Evolutionary conservation across 2,888 invertebrate species (phyloP), one percentile per base, ranked within the genome.

Genomic region (Hanleya hanleyi): DNA sequence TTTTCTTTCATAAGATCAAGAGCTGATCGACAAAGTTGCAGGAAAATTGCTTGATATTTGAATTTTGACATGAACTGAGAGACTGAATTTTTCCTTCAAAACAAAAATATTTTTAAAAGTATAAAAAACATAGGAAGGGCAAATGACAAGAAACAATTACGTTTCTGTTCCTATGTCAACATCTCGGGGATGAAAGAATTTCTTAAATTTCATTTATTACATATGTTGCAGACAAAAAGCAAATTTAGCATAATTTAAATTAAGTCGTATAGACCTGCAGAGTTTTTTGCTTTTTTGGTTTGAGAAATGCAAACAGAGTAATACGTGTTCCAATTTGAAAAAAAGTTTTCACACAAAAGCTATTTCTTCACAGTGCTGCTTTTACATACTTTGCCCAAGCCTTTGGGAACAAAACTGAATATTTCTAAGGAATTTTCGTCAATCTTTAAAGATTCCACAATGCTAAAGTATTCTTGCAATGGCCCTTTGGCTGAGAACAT

Each of bases 41-140:
- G 47, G 22, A 47, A n/a, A 57, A 32, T 57, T 57, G 18, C 29
- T 29, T 57, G 57, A 57, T 57, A 57, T 57, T 57, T 57, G 57
- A 29, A 15, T 57, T 57, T 57, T 57, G 22, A 1, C 18, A 57
- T 29, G 29, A 47, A 47, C 57, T 29, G 32, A 22, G 32, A 15
- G 57, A 4, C 57, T n/a, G 26, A 29, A 29, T 57, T 57, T 57
- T 57, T 57, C 29, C 32, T 57, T 26, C 29, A 57, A 57, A 57
- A 57, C 57, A 57, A 29, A 57, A 57, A 57, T 29, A 29, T 57
- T 22, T 51, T 57, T 57, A 15, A 57, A 57, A 57, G 57, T 32
- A 57, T 4, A 26, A 32, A 57, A 18, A 18, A 57, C 57, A 57
- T 29, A 57, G 32, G 29, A 57, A 22, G 22, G 22, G 22, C 32